Conservation (phyloP, 1,140 invertebrate genomes). For the Asobara japonica region DNA sequence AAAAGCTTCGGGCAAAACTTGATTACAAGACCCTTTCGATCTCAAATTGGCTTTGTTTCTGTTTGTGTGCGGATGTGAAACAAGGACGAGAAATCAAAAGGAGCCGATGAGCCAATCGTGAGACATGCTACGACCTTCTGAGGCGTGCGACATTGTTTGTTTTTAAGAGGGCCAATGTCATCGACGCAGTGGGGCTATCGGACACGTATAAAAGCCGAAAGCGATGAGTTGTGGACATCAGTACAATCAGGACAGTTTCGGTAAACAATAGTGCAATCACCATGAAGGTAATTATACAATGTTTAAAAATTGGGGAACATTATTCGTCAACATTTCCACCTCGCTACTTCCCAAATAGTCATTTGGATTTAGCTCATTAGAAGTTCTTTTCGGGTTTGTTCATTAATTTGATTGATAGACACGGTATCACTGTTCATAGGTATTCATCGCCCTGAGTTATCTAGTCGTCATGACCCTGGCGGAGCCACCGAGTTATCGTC, state of each 20-base stretch:
- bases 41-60: not conserved
- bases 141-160: constrained; percentile 58
- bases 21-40: not conserved
- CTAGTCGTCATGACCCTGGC: constrained; percentile 48
- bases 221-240: constrained; percentile 53
- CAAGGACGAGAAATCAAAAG: not conserved
- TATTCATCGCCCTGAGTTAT: constrained; percentile 47
- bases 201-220: constrained; percentile 58
- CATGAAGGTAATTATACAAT: constrained; percentile 64
- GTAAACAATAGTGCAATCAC: constrained; percentile 38
- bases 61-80: not conserved
- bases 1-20: no score
- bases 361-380: no score
- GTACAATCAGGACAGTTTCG: constrained; percentile 49
- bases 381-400: no score
- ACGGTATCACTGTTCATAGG: constrained; percentile 48
- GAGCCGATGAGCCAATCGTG: constrained; percentile 50
- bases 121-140: constrained; percentile 25
- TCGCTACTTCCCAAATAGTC: no score
- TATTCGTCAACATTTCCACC: no score
- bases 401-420: no score
- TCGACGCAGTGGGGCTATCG: constrained; percentile 1
- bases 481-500: constrained; percentile 54
- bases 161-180: constrained; percentile 65
- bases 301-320: not conserved